A percentile compares a stretch with the other conserved stretches of the same genome.
These are phyloP conservation scores for Centroberyx gerrardi DNA, from an alignment of 2,797 vertebrate genomes.

Conservation along the genomic window DNA sequence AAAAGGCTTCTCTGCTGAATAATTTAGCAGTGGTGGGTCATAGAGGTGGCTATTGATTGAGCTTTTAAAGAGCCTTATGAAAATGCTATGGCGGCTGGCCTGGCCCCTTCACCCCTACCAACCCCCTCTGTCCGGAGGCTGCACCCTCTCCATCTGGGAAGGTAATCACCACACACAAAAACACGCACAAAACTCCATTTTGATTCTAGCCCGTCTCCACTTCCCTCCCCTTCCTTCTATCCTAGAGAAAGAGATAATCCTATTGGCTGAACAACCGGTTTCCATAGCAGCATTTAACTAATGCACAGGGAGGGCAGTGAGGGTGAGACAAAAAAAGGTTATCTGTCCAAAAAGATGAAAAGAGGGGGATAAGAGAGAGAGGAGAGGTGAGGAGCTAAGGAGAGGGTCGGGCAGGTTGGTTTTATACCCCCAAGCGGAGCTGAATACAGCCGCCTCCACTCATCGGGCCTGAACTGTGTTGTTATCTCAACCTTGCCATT, in stretches of 20 bases:
- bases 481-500: constrained; percentile 73
- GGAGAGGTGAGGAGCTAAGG: constrained; percentile 32
- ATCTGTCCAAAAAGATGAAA: constrained; percentile 74
- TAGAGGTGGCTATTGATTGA: constrained; percentile 90
- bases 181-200: constrained; percentile 73
- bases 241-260: constrained; percentile 59
- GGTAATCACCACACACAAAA: constrained; percentile 85
- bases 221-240: constrained; percentile 58
- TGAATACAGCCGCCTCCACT: constrained; percentile 42
- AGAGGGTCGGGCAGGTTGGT: constrained; percentile 37
- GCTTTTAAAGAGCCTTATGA: constrained; percentile 89
- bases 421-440: constrained; percentile 52
- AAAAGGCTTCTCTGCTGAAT: constrained; percentile 88
- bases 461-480: constrained; percentile 47
- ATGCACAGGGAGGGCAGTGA: constrained; percentile 68
- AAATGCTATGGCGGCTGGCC: constrained; percentile 88
- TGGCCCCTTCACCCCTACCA: constrained; percentile 69
- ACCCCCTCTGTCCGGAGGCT: constrained; percentile 64
- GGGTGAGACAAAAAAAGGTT: constrained; percentile 69
- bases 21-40: constrained; percentile 89
- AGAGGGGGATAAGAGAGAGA: constrained; percentile 48
- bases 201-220: constrained; percentile 72
- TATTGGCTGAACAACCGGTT: constrained; percentile 77
- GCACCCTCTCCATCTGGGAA: constrained; percentile 86
- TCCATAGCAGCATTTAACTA: constrained; percentile 81